Conservation (phyloP, 2,888 invertebrate species). For the Neelides folsomi region DNA sequence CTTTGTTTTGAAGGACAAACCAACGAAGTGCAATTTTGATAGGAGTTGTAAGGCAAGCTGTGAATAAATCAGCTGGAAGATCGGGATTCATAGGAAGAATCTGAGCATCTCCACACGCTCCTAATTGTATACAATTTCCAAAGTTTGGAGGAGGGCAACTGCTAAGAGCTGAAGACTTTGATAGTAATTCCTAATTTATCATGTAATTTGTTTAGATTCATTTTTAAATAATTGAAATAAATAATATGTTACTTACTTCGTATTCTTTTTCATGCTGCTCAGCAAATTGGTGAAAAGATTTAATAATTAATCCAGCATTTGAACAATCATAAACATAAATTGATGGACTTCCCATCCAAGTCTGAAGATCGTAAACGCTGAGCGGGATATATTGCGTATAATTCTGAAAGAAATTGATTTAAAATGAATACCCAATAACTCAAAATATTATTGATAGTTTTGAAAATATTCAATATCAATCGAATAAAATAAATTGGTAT, state of each 20-base stretch:
- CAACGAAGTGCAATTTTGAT: constrained; percentile 90
- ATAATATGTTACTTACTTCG: no score
- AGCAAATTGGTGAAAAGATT: constrained; percentile 76
- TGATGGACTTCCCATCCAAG: constrained; percentile 98
- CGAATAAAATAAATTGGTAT: no score
- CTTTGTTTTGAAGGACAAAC: constrained; percentile 77
- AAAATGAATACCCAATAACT: neutral
- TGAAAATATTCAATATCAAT: no score
- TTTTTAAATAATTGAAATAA: no score
- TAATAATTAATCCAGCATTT: constrained; percentile 91
- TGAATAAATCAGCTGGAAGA: constrained; percentile 93
- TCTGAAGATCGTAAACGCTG: constrained; percentile 93
- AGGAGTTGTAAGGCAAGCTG: constrained; percentile 94
- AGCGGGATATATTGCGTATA: constrained; percentile 99
- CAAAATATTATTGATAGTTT: neutral
- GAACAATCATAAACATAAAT: constrained; percentile 99
- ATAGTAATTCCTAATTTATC: constrained; percentile 20
- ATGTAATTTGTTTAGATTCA: no score
- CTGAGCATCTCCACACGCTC: constrained; percentile 87
- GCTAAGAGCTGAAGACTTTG: constrained; percentile 21
- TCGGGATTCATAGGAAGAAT: constrained; percentile 93
- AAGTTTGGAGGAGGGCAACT: constrained; percentile 40
- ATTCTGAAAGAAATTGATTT: constrained; percentile 47
- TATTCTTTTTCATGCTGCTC: constrained; percentile 77
- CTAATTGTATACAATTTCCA: constrained; percentile 88